Evolutionary conservation across 30 jellyfish, hydroid and myxozoan species (phyloP).

Genomic region (Phacellophora camtschatica): DNA sequence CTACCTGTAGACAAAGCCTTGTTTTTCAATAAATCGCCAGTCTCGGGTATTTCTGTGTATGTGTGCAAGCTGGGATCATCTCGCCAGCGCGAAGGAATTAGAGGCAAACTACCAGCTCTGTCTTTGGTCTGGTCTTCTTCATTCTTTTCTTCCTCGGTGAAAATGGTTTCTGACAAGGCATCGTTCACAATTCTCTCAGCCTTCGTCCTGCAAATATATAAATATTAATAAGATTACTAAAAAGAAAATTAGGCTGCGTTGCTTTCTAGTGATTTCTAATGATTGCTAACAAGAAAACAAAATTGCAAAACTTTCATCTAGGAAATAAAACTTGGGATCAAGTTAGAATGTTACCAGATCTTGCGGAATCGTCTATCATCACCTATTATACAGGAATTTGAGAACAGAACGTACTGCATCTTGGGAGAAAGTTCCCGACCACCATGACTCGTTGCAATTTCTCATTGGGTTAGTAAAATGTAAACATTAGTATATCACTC

Average conservation of each 20-base stretch:
- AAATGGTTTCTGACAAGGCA: conserved; percentile 57
- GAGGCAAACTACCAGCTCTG: conserved; percentile 56
- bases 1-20: conserved; percentile 59
- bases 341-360: too few species aligned
- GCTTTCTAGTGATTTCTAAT: too few species aligned
- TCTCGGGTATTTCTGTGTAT: conserved; percentile 48
- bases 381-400: too few species aligned
- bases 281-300: too few species aligned
- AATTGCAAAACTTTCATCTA: too few species aligned
- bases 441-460: too few species aligned
- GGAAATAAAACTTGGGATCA: too few species aligned
- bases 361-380: too few species aligned
- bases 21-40: conserved; percentile 2
- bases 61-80: not conserved
- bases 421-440: too few species aligned
- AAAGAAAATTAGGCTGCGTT: not conserved
- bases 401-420: too few species aligned
- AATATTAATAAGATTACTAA: not conserved
- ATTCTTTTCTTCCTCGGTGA: conserved; percentile 34
- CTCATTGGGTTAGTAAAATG: too few species aligned
- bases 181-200: conserved; percentile 71
- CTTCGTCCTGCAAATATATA: conserved; percentile 2
- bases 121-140: conserved; percentile 6
- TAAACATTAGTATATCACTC: too few species aligned
- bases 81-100: not conserved